Percentiles rank a stretch among this genome's conserved stretches.
These are phyloP conservation scores for Apamea anceps DNA, from an alignment of 2,888 invertebrate species.

Conservation along the genomic window DNA sequence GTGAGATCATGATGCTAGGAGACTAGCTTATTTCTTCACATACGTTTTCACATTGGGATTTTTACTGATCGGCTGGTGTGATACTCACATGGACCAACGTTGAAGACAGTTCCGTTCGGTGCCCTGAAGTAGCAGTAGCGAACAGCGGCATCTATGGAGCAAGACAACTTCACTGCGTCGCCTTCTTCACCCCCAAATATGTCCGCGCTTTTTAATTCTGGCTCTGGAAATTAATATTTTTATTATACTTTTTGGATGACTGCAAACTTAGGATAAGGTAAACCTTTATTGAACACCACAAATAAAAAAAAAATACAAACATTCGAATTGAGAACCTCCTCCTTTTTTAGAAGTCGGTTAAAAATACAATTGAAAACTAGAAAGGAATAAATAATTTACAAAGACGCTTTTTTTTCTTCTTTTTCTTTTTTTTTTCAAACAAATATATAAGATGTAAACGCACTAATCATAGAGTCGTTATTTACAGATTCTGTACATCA, in stretches of 20 bases:
- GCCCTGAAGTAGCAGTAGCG: conserved; percentile 85
- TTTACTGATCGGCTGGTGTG: background rate
- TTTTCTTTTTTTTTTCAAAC: background rate
- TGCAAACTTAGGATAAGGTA: background rate
- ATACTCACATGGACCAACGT: conserved; percentile 79
- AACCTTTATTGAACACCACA: background rate
- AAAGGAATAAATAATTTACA: background rate
- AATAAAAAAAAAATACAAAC: too few relatives aligned
- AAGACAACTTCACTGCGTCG: conserved; percentile 75
- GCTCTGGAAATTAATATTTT: conserved; percentile 72
- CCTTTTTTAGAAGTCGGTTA: too few relatives aligned
- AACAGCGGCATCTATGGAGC: conserved; percentile 76
- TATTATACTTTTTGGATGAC: background rate
- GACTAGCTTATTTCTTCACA: background rate
- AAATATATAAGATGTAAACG: background rate
- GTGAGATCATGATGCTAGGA: too few relatives aligned
- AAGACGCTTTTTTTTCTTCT: background rate
- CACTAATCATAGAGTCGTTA: background rate
- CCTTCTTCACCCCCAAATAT: conserved; percentile 61
- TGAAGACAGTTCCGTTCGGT: conserved; percentile 79
- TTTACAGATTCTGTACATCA: background rate
- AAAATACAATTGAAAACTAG: background rate
- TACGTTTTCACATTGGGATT: background rate
- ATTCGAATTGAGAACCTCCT: too few relatives aligned
- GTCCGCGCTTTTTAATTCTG: conserved; percentile 63